phyloP scores from a whole-genome alignment of 2,888 invertebrate genomes.

The Tridacna crocea region DNA sequence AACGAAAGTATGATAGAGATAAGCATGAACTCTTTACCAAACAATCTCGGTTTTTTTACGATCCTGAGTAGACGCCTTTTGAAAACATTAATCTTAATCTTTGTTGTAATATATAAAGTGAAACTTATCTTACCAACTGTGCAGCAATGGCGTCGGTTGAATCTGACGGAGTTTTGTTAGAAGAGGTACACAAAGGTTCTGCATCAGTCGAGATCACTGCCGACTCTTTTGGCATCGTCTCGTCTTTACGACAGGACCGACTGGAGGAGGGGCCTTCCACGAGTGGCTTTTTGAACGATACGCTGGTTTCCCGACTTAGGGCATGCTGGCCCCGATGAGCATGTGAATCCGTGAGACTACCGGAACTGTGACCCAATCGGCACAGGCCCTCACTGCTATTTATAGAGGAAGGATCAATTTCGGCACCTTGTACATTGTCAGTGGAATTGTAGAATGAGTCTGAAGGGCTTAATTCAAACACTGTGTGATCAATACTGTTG shows the following conservation, averaged over 20 bases:
- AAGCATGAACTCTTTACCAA: no score
- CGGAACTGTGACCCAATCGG: conserved; percentile 47
- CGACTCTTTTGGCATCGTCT: conserved; percentile 36
- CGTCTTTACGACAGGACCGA: conserved; percentile 28
- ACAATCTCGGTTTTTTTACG: no score
- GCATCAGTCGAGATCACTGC: conserved; percentile 36
- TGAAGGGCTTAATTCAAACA: conserved; percentile 61
- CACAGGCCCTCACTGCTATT: conserved; percentile 49
- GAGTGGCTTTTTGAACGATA: conserved; percentile 54
- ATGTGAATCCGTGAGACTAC: conserved; percentile 44
- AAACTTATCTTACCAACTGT: conserved; percentile 40
- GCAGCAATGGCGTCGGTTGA: conserved; percentile 39
- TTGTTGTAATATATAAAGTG: no score
- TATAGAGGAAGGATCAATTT: conserved; percentile 28
- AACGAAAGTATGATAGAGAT: no score
- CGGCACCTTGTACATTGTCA: conserved; percentile 48
- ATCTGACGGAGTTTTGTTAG: conserved; percentile 32
- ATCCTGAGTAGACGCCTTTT: no score
- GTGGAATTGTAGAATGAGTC: conserved; percentile 58
- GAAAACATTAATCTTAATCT: no score
- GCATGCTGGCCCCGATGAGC: conserved; percentile 37
- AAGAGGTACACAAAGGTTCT: conserved; percentile 39
- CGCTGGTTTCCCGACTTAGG: conserved; percentile 47
- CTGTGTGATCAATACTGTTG: conserved; percentile 56
- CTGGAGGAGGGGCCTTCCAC: conserved; percentile 29